These are phyloP conservation scores for Sebastes hubbsi DNA, from an alignment of 2,797 vertebrate genomes.

Conservation along the genomic window DNA sequence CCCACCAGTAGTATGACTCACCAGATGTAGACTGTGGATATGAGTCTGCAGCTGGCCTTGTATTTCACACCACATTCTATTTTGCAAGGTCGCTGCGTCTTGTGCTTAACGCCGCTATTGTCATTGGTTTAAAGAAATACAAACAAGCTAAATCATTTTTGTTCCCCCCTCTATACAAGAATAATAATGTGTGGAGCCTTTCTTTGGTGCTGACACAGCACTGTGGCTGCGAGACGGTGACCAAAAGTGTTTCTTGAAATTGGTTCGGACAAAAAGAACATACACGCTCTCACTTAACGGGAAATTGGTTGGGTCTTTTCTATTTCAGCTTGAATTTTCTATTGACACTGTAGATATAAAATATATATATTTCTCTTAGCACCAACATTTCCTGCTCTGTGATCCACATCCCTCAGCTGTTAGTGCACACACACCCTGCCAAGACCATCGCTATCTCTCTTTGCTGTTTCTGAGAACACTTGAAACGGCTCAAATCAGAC, in stretches of 20 bases:
- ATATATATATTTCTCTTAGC: not conserved
- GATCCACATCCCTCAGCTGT: conserved; percentile 27
- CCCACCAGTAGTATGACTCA: not conserved
- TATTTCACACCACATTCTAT: no score
- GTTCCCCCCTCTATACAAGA: not conserved
- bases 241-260: not conserved
- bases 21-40: not conserved
- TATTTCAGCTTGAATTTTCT: not conserved
- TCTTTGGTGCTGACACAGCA: not conserved
- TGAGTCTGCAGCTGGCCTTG: no score
- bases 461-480: conserved; percentile 47
- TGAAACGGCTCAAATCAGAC: conserved; percentile 59
- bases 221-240: not conserved
- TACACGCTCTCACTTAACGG: not conserved
- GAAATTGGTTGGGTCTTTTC: not conserved
- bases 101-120: not conserved
- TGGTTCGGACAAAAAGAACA: not conserved
- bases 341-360: not conserved
- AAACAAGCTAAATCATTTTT: not conserved
- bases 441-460: conserved; percentile 16
- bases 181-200: not conserved
- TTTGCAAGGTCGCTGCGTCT: not conserved
- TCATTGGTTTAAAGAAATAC: not conserved
- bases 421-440: conserved; percentile 7
- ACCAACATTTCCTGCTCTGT: not conserved